These are phyloP conservation scores for Limnothrissa miodon DNA, from an alignment of 2,113 vertebrate species.

Conservation along the genomic window DNA sequence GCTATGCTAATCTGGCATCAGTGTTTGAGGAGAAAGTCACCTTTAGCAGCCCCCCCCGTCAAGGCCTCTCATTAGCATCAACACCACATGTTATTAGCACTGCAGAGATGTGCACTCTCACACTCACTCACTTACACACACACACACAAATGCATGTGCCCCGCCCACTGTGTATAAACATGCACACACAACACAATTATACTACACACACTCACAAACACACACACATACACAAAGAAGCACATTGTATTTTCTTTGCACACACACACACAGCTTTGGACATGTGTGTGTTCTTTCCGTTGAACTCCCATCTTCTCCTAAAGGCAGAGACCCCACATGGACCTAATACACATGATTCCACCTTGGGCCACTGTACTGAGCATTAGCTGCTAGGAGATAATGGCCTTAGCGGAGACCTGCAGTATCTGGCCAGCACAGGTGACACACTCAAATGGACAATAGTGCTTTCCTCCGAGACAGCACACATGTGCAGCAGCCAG, in stretches of 20 bases:
- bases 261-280: not conserved
- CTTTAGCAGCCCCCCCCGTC: conserved; percentile 21
- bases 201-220: not conserved
- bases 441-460: not conserved
- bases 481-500: not conserved
- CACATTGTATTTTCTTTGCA: no score
- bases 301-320: not conserved
- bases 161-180: not conserved
- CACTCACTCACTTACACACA: conserved; percentile 43
- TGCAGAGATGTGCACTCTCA: conserved; percentile 29
- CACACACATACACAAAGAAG: no score
- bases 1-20: conserved; percentile 50
- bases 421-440: not conserved
- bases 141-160: not conserved
- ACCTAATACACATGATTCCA: not conserved
- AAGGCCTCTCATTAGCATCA: conserved; percentile 42
- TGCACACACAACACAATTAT: not conserved
- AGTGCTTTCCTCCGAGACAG: not conserved
- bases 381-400: not conserved
- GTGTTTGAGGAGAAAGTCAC: conserved; percentile 54
- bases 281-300: not conserved
- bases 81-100: conserved; percentile 43
- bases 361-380: not conserved
- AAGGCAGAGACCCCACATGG: not conserved
- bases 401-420: not conserved